Percentiles rank a stretch among this genome's conserved stretches.
phyloP scores from a whole-genome alignment of 2,888 invertebrate genomes.

The Rugalucina vietnamica region DNA sequence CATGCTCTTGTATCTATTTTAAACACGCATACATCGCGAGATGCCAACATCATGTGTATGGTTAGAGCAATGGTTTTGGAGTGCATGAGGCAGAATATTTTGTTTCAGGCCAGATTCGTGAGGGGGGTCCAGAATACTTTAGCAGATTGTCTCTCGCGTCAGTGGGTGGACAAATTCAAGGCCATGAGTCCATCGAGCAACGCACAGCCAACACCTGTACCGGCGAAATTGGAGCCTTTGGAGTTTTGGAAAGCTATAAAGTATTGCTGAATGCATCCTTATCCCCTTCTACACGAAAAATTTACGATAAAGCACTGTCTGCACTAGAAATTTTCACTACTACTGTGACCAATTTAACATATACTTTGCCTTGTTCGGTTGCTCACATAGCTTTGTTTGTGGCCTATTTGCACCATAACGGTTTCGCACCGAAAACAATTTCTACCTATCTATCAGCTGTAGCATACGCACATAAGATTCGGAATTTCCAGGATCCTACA shows the following conservation, averaged over 20 bases:
- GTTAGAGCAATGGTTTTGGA: conserved; percentile 28
- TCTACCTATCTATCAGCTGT: conserved; percentile 12
- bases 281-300: neutral
- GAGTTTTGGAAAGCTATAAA: neutral
- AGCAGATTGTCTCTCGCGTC: conserved; percentile 18
- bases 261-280: neutral
- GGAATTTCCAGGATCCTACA: neutral
- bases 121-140: conserved; percentile 1
- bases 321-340: neutral
- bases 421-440: neutral
- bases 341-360: neutral
- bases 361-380: neutral
- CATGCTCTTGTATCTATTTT: conserved; percentile 33
- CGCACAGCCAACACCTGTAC: neutral
- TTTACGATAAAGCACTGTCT: neutral
- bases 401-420: neutral
- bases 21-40: conserved; percentile 15
- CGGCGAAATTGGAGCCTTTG: neutral
- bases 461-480: conserved; percentile 1
- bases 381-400: neutral
- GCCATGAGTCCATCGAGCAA: neutral
- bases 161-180: neutral
- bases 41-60: conserved; percentile 15
- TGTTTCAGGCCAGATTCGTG: conserved; percentile 23
- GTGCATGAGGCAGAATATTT: conserved; percentile 29